phyloP scores from a whole-genome alignment of 2,797 vertebrate species.

The Molossus molossus region DNA sequence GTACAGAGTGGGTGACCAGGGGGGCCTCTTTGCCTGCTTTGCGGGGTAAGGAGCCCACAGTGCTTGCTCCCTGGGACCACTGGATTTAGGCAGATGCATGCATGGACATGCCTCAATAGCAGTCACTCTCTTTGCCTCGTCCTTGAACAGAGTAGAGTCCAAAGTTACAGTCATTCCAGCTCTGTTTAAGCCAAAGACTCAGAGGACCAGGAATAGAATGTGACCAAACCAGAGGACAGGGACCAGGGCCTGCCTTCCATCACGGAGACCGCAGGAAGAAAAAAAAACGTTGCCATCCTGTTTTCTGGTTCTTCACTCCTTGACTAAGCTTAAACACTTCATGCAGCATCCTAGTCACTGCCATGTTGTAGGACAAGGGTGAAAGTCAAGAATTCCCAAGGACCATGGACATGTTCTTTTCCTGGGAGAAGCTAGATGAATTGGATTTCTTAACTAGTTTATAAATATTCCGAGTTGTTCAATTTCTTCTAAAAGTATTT shows the following conservation, averaged over 20 bases:
- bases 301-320: not conserved
- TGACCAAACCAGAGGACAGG: conserved; percentile 14
- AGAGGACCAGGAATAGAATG: not conserved
- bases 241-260: not conserved
- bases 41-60: not conserved
- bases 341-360: conserved; percentile 1
- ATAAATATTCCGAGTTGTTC: conserved; percentile 68
- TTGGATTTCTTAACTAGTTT: conserved; percentile 49
- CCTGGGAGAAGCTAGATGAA: conserved; percentile 46
- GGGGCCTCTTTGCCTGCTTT: not conserved
- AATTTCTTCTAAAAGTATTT: conserved; percentile 72
- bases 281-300: conserved; percentile 26
- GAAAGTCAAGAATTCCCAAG: conserved; percentile 53
- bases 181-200: conserved; percentile 1
- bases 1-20: not conserved
- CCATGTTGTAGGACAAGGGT: not conserved
- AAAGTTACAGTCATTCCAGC: conserved; percentile 12
- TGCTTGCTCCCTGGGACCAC: not conserved
- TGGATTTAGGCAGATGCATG: conserved; percentile 5
- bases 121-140: conserved; percentile 2
- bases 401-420: conserved; percentile 7
- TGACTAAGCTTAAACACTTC: conserved; percentile 17
- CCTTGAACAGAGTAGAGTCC: conserved; percentile 19
- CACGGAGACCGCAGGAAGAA: conserved; percentile 3
- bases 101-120: not conserved